Evolutionary conservation across 2,113 vertebrate genomes (phyloP), one percentile per base, ranked within the genome.

Genomic region (Rhombomys opimus): DNA sequence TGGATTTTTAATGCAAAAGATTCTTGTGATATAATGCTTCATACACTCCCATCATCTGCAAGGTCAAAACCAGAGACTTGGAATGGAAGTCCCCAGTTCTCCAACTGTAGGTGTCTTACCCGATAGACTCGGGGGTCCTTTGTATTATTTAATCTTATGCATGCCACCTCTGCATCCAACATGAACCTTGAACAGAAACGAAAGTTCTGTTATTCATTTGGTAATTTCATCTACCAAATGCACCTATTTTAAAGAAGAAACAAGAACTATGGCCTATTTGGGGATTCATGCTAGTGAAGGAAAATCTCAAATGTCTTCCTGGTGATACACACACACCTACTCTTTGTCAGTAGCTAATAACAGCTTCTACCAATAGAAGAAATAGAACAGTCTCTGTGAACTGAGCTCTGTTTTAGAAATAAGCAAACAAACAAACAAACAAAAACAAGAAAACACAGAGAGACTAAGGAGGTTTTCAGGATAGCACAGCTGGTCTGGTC

Each of bases 371-470:
- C 13, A 70, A 76, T 18, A 68, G 72, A 95, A 96, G 92, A 76
- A 67, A 23, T 77, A 76, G 41, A 38, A 20, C 76, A 57, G 81
- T 91, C 18, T 6, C 35, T 23, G 27, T 78, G 15, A 87, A 27
- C 14, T 81, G 76, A 95, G 68, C 27, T 68, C 35, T 2, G 2
- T 67, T 96, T 95, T 89, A 23, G 17, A 82, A 5, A 78, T 46
- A 88, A 46, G 73, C 88, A 92, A 52, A 15, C n/a, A 75, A n/a
- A 72, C 1, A 13, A 91, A 73, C 73, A 96, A 87, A 77, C 32
- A 41, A 94, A 46, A 76, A 95, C 63, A 84, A 90, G 59, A 86
- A 96, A 89, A 57, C 61, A 57, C 65, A 75, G 86, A 80, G n/a
- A n/a, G 50, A 52, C 59, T 94, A 54, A 91, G 41, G 89, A 89